Evolutionary conservation across 2,797 vertebrate genomes (phyloP), one percentile per base, ranked within the genome.

Genomic region (Oreonectes daqikongensis): DNA sequence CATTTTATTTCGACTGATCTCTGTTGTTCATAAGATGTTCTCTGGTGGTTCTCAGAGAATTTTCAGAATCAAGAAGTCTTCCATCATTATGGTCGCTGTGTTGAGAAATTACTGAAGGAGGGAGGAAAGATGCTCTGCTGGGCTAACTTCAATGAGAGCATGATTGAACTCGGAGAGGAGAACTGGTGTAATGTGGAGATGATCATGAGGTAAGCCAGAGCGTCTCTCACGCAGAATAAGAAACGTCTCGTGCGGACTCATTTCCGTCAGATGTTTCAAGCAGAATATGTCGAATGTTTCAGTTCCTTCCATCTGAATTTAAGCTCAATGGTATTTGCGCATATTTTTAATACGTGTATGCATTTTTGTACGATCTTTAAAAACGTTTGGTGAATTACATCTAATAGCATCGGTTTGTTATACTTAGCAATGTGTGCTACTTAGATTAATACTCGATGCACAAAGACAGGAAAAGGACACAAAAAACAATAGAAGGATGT

Each of bases 141-240:
- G 1, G 0, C 0, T 0, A 0, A 0, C 0, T 91, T 92, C 72
- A 1, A 75, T 11, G 0, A 0, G 0, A 2, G 10, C 0, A 90
- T 92, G 89, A 0, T 0, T 38, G 6, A 0, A 0, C n/a, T 89
- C 20, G 40, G 75, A 63, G 0, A 1, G n/a, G 80, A 86, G 0
- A 42, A 82, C 40, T 86, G 87, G 89, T 92, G 91, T 65, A 61
- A 73, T 59, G 77, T 89, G 65, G 69, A 85, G 7, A 14, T 74
- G 3, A 15, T 89, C 7, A 80, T 84, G 73, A 11, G 79, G 91
- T 92, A 79, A 66, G 69, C 2, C 22, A 28, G 12, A 48, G 17
- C 35, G 18, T 17, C 9, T 40, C 35, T 55, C 14, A 2, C 26
- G 20, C 18, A 24, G 46, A 63, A 63, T 17, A 1, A 50, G n/a